Evolutionary conservation across 2,113 vertebrate species (phyloP).

Genomic region (Carollia perspicillata): DNA sequence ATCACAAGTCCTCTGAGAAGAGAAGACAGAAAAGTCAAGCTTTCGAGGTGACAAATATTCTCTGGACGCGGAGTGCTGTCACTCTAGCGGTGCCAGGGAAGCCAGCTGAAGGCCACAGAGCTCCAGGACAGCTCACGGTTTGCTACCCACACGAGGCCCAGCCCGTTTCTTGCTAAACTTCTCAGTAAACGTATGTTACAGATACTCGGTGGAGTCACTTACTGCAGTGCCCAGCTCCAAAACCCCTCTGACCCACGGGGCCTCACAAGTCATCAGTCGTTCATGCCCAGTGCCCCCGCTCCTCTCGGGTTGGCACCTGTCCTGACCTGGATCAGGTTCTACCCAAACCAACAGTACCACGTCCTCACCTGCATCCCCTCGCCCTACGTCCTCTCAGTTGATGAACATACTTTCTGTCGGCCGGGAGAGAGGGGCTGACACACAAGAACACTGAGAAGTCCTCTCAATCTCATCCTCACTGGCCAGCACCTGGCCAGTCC

Average conservation of each 20-base stretch:
- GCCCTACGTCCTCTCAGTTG: background rate
- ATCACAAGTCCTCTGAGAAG: background rate
- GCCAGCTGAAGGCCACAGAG: background rate
- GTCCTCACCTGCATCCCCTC: background rate
- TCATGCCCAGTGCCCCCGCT: background rate
- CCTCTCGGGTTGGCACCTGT: background rate
- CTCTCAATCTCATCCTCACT: background rate
- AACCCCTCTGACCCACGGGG: background rate
- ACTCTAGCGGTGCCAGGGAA: background rate
- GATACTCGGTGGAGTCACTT: background rate
- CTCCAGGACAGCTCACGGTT: background rate
- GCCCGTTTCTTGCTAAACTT: background rate
- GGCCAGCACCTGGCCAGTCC: too few species aligned
- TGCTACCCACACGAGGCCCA: background rate
- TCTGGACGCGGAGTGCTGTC: background rate
- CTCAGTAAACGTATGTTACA: background rate
- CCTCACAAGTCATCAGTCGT: background rate
- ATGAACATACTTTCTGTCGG: background rate
- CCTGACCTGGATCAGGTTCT: background rate
- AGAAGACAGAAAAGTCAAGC: background rate
- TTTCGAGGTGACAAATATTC: background rate
- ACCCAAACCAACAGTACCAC: background rate
- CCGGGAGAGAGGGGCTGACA: fast-evolving
- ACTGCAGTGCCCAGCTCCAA: background rate
- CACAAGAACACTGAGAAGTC: background rate